phyloP scores from a whole-genome alignment of 1,140 invertebrate genomes.

The Cyphomyrmex costatus region DNA sequence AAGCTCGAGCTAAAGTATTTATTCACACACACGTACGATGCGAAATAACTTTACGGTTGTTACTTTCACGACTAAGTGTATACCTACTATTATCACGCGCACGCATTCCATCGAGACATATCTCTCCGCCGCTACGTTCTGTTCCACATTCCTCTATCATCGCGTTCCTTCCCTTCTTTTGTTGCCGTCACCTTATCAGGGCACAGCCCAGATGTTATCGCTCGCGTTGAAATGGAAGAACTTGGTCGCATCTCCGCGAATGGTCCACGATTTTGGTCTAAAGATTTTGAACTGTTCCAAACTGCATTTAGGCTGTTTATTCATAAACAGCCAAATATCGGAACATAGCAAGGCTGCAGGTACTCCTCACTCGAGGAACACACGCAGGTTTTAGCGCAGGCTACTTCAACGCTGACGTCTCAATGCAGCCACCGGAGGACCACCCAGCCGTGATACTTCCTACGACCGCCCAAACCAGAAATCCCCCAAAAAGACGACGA shows the following conservation, averaged over 20 bases:
- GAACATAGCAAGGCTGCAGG: neutral
- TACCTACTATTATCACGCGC: neutral
- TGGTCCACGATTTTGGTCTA: neutral
- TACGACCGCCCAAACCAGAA: slow-evolving; percentile 76
- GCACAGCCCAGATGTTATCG: slow-evolving; percentile 10
- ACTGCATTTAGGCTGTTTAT: neutral
- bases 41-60: neutral
- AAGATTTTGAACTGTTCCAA: neutral
- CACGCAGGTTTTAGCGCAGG: slow-evolving; percentile 66
- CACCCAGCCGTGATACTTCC: slow-evolving; percentile 76
- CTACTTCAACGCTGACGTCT: slow-evolving; percentile 77
- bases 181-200: slow-evolving; percentile 26
- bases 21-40: neutral
- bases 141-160: slow-evolving; percentile 43
- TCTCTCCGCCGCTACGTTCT: slow-evolving; percentile 32
- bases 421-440: slow-evolving; percentile 77
- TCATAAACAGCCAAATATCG: slow-evolving; percentile 33
- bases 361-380: slow-evolving; percentile 57
- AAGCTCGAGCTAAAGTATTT: neutral
- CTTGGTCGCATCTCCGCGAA: neutral
- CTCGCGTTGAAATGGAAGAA: slow-evolving; percentile 31
- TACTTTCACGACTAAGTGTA: neutral
- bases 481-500: slow-evolving; percentile 67
- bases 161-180: slow-evolving; percentile 45
- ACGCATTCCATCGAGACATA: slow-evolving; percentile 13